Evolutionary conservation across 2,113 vertebrate species (phyloP), one percentile per base, ranked within the genome.

Genomic region (Pomatostomus ruficeps): DNA sequence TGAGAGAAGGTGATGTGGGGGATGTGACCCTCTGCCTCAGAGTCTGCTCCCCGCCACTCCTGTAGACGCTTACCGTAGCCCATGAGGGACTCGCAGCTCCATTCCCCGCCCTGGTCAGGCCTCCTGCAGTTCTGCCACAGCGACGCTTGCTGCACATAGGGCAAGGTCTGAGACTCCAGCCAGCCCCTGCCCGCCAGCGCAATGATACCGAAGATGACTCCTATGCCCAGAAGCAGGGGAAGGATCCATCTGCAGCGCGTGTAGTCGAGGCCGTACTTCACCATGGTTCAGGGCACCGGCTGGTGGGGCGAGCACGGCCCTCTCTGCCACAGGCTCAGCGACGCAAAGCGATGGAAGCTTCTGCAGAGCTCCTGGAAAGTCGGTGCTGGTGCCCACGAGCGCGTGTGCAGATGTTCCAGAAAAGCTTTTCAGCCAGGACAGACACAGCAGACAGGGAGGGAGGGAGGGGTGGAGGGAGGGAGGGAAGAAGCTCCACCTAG

Each of bases 101-200:
- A 96, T 2, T 81, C 29, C 22, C 68, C 92, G 4, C 72, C 95
- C 61, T 43, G 40, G 2, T 3, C 10, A 12, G 35, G 1, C 49
- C 71, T 79, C n/a, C 14, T 83, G 83, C 95, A 97, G 77, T 83
- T 91, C 52, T 85, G 31, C 97, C 97, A 97, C 58, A 97, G 79
- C 4, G 97, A 97, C 10, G 95, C 97, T 72, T 21, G 79, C 9
- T 91, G 85, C 51, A 85, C 20, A 0, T 93, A 93, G 40, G 97
- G 96, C 78, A 91, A 46, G 71, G 89, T 96, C 86, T 96, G 89
- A 2, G 97, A 96, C 79, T 93, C 94, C 93, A 96, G 78, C 99
- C 99, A 99, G 91, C 98, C 98, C 91, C 77, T 79, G 70, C 96
- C 96, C 1, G 94, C 95, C 91, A 97, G 93, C 0, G 97, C 95